Evolutionary conservation across 2,888 invertebrate genomes (phyloP), one percentile per base, ranked within the genome.

Genomic region (Encarsia formosa): DNA sequence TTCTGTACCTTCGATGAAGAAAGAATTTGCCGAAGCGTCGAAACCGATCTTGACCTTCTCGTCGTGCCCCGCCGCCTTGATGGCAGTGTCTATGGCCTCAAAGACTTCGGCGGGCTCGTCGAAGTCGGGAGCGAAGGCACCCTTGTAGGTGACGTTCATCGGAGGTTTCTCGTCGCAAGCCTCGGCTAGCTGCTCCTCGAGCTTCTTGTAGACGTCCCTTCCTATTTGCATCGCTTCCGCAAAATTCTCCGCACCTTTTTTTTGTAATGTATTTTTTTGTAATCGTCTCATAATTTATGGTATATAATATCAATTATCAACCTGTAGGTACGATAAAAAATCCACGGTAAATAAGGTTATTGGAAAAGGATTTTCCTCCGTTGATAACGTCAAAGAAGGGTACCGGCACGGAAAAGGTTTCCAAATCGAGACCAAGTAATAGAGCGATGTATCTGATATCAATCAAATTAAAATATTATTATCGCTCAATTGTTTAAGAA

Each of bases 141-240:
- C 73, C 15, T 66, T 61, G 26, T 65, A 65, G 5, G 60, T 59
- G 1, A 65, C 63, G 0, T 63, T 47, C 20, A 70, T 57, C 1
- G 71, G 72, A 0, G 56, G 26, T 35, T 62, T 63, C 13, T 62
- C 44, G 31, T 68, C 69, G 20, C 63, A 63, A 3, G 54, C 26
- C 6, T 68, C 63, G 0, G 65, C 63, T 2, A 71, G 62, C 50
- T 63, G 64, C 18, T 16, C 57, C 43, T 72, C 70, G 3, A 71
- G 46, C 2, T 60, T 51, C 13, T 61, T 61, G 44, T 65, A 71
- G 0, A 70, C 57, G 13, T 70, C 67, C n/a, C 55, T 62, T 1
- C 68, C 70, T 63, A 72, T 69, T 56, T 66, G 63, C 63, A 70
- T 60, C 1, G 71, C 72, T 31, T 71, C 69, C 1, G 63, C 63